These are phyloP conservation scores for Sebastolobus alascanus DNA, from an alignment of 2,797 vertebrate species.

Conservation along the genomic window DNA sequence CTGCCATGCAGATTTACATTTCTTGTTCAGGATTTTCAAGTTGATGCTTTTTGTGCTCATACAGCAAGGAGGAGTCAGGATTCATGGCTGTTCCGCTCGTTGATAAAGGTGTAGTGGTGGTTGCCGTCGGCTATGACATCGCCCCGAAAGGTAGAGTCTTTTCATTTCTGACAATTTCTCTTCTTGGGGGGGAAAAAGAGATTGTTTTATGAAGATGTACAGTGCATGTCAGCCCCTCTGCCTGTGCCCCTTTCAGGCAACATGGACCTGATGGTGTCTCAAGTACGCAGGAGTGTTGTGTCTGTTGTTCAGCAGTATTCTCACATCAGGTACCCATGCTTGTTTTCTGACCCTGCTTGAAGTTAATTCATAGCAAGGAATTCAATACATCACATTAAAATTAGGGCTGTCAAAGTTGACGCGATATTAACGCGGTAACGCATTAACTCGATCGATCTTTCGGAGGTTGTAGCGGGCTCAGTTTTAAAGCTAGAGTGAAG, in stretches of 20 bases:
- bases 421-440: too few species aligned
- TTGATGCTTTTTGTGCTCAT: conserved; percentile 25
- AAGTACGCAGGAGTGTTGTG: conserved; percentile 88
- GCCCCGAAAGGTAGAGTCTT: conserved; percentile 90
- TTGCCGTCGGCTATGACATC: conserved; percentile 88
- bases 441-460: too few species aligned
- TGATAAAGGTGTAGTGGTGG: conserved; percentile 87
- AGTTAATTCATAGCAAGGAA: not conserved
- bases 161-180: not conserved
- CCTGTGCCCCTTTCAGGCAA: conserved; percentile 80
- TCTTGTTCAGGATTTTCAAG: not conserved
- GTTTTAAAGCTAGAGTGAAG: fast-evolving
- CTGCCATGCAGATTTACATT: not conserved
- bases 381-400: not conserved
- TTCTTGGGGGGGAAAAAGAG: not conserved
- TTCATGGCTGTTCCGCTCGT: conserved; percentile 89
- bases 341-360: not conserved
- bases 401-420: too few species aligned
- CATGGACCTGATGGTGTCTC: conserved; percentile 93
- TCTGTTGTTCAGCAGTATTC: conserved; percentile 87
- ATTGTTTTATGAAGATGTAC: conserved; percentile 15
- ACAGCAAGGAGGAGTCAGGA: conserved; percentile 92
- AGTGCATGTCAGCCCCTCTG: not conserved
- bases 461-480: too few species aligned
- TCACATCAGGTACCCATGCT: conserved; percentile 83